Percentiles rank a stretch among this genome's conserved stretches.
Evolutionary conservation across 2,113 vertebrate genomes (phyloP).

Genomic region (Eptesicus fuscus): DNA sequence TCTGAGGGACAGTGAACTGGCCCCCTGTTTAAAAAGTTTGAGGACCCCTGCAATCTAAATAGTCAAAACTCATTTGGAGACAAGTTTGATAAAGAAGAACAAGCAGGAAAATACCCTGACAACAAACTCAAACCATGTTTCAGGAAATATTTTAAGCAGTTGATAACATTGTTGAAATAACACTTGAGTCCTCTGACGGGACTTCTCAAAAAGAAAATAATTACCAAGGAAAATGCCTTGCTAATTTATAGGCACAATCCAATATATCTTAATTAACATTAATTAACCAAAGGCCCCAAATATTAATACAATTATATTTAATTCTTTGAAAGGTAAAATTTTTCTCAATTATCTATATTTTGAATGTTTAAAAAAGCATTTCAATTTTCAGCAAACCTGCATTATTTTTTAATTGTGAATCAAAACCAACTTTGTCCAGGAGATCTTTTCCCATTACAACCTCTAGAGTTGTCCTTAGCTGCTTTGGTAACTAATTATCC

Average conservation of each 20-base stretch:
- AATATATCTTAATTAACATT: not conserved
- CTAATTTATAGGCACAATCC: not conserved
- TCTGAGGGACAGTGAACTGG: no score
- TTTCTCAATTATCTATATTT: conserved; percentile 9
- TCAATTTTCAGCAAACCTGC: not conserved
- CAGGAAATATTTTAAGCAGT: not conserved
- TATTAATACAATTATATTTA: not conserved
- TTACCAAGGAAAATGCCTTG: not conserved
- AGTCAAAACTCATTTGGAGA: not conserved
- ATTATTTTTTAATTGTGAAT: conserved; percentile 41
- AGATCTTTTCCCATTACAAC: not conserved
- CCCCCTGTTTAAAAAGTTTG: no score
- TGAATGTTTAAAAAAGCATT: not conserved
- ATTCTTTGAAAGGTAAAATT: conserved; percentile 11
- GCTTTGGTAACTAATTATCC: conserved; percentile 56
- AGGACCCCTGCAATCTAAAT: no score
- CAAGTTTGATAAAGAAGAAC: not conserved
- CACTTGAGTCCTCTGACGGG: not conserved
- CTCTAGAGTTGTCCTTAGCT: conserved; percentile 39
- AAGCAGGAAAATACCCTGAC: not conserved
- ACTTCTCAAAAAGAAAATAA: not conserved
- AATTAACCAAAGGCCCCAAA: not conserved
- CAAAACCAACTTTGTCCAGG: conserved; percentile 35
- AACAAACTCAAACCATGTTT: not conserved
- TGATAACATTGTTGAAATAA: not conserved